phyloP scores from a whole-genome alignment of 1,140 invertebrate species.

The Macrostomum lignano region DNA sequence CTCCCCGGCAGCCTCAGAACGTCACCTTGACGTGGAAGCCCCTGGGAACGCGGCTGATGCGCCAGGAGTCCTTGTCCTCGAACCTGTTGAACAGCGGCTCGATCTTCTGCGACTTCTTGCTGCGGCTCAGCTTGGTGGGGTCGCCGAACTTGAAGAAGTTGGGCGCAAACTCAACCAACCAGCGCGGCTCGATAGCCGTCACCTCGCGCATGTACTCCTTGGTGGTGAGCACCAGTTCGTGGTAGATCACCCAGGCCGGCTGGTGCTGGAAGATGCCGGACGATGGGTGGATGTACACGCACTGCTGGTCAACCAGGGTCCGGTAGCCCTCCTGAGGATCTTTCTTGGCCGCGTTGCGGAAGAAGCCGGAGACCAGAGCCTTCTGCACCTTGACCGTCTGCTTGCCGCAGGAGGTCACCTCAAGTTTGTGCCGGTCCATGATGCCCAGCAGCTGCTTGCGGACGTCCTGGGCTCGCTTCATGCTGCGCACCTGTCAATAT shows the following conservation, averaged over 20 bases:
- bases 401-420: constrained; percentile 79
- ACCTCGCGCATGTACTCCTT: constrained; percentile 99
- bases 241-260: constrained; percentile 96
- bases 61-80: constrained; percentile 93
- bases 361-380: constrained; percentile 92
- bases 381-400: constrained; percentile 83
- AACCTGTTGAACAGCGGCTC: constrained; percentile 97
- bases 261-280: constrained; percentile 85
- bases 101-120: constrained; percentile 91
- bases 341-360: constrained; percentile 89
- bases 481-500: too few species aligned
- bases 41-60: constrained; percentile 49
- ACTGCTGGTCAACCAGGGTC: constrained; percentile 82
- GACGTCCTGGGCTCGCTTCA: constrained; percentile 90
- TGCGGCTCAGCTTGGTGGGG: constrained; percentile 86
- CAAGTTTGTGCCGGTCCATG: constrained; percentile 84
- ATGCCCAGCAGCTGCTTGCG: constrained; percentile 85
- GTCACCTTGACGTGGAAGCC: constrained; percentile 28
- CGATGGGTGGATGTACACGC: constrained; percentile 94
- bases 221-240: constrained; percentile 89
- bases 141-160: constrained; percentile 98
- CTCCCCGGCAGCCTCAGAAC: too few species aligned
- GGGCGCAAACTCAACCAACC: constrained; percentile 93
- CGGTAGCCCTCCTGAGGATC: constrained; percentile 95
- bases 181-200: constrained; percentile 91